Percentiles rank a stretch among this genome's conserved stretches.
phyloP scores from a whole-genome alignment of 2,888 invertebrate genomes.

The Noctua comes region DNA sequence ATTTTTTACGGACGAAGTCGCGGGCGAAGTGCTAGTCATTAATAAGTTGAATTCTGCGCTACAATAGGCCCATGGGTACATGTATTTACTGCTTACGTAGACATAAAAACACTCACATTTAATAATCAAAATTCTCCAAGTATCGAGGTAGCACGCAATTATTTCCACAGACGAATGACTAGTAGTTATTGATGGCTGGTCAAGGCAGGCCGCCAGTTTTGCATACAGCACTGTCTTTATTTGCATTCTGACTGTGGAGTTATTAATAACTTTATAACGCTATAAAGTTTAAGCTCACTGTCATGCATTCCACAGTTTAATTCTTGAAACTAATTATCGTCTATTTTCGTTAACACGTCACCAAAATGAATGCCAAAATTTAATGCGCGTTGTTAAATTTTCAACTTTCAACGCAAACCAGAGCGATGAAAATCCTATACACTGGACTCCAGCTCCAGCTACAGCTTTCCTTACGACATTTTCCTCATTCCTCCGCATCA shows the following conservation, averaged over 20 bases:
- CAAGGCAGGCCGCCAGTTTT: slow-evolving; percentile 32
- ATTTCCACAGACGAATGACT: not conserved
- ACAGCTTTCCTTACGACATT: not conserved
- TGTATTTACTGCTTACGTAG: not conserved
- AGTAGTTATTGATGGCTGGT: slow-evolving; percentile 21
- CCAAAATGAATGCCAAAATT: not conserved
- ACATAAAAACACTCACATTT: not conserved
- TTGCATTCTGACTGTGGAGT: not conserved
- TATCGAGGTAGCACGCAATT: slow-evolving; percentile 35
- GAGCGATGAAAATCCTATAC: not conserved
- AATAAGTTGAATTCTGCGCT: too few species aligned
- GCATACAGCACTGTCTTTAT: slow-evolving; percentile 18
- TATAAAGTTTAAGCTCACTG: not conserved
- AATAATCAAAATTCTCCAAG: not conserved
- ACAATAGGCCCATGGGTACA: too few species aligned
- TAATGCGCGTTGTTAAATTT: not conserved
- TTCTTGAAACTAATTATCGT: not conserved
- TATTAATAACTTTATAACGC: slow-evolving; percentile 2
- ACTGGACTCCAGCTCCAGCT: not conserved
- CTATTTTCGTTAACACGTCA: not conserved
- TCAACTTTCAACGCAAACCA: not conserved
- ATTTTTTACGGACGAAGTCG: too few species aligned
- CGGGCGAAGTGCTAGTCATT: too few species aligned
- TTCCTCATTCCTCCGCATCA: too few species aligned
- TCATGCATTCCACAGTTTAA: not conserved